These are phyloP conservation scores for Drosophila lacteicornis DNA, from an alignment of 1,140 invertebrate genomes.

Conservation along the genomic window DNA sequence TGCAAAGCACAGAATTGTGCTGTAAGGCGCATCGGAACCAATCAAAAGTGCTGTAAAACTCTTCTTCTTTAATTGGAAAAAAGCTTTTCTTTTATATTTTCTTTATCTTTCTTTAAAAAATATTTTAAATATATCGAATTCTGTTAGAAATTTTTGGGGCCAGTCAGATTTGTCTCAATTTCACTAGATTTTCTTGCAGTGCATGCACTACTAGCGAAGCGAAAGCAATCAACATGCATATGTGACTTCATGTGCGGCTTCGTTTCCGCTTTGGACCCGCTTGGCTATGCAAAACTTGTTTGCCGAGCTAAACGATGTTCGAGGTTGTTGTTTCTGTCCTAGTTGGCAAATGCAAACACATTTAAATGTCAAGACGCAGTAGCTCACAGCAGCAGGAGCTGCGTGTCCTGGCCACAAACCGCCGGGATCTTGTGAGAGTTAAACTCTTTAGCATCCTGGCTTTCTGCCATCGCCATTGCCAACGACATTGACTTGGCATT, in stretches of 20 bases:
- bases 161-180: too few species aligned
- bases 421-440: conserved; percentile 16
- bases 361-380: conserved; percentile 66
- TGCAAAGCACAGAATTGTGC: too few species aligned
- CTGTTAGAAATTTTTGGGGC: too few species aligned
- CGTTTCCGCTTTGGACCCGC: conserved; percentile 35
- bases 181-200: not conserved
- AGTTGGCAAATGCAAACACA: conserved; percentile 67
- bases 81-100: too few species aligned
- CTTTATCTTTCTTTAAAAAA: not conserved
- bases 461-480: conserved; percentile 7
- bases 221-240: conserved; percentile 71
- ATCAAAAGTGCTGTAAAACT: too few species aligned
- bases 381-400: conserved; percentile 10
- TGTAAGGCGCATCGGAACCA: too few species aligned
- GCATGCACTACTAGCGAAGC: conserved; percentile 15
- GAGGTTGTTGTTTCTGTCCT: conserved; percentile 45
- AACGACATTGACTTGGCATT: conserved; percentile 52
- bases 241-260: conserved; percentile 57
- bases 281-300: conserved; percentile 56
- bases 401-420: conserved; percentile 52
- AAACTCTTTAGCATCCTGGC: conserved; percentile 29
- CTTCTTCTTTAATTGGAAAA: too few species aligned
- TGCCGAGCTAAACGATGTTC: conserved; percentile 51
- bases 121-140: not conserved